Evolutionary conservation across 2,797 vertebrate species (phyloP).

Genomic region (Cephalopachus bancanus): DNA sequence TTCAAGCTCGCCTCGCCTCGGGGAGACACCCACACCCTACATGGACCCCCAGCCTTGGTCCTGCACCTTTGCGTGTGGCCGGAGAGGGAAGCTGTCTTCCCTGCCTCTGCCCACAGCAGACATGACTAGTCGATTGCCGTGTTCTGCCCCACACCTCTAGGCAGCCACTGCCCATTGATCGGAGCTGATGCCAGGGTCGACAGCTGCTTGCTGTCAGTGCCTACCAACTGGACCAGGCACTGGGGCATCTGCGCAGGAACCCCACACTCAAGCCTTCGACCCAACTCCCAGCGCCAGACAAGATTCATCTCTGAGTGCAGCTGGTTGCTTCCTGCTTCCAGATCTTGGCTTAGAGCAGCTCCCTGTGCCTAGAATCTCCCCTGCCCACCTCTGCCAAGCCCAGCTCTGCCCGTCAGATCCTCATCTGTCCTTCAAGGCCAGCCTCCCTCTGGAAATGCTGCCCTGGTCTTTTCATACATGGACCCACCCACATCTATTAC

Average conservation of each 20-base stretch:
- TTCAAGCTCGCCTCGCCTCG: background rate
- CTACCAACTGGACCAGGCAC: fast-evolving
- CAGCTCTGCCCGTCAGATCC: background rate
- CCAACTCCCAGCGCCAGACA: background rate
- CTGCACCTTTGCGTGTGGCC: background rate
- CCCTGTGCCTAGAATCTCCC: background rate
- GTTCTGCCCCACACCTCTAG: background rate
- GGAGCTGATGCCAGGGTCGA: no score
- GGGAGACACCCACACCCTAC: background rate
- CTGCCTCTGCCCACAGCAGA: background rate
- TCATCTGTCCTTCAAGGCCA: background rate
- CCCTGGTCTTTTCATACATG: background rate
- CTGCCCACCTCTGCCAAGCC: background rate
- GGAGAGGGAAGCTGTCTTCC: background rate
- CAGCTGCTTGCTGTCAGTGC: fast-evolving
- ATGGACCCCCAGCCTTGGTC: background rate
- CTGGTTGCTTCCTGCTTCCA: background rate
- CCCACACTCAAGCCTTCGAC: background rate
- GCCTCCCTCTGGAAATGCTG: no score
- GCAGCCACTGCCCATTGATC: background rate
- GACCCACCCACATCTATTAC: no score
- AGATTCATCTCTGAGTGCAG: fast-evolving
- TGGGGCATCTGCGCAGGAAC: background rate
- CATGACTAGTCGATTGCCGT: fast-evolving
- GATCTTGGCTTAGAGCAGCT: no score